Base-by-base conservation (phyloP, 2,797 vertebrate species). In the Neostethus bicornis region DNA sequence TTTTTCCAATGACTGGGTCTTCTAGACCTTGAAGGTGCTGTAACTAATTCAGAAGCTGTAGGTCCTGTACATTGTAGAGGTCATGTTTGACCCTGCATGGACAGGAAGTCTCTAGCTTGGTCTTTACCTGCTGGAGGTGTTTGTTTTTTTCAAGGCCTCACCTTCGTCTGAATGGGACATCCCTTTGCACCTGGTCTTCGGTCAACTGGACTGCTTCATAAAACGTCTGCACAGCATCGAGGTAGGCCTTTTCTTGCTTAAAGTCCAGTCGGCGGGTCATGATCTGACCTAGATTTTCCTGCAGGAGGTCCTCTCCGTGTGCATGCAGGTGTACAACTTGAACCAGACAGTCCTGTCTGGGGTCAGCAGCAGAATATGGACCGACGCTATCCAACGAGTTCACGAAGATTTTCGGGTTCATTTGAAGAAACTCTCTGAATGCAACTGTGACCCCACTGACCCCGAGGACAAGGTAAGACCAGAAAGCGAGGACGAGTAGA, bases 391-490 rank as follows among this genome's bases (percentile, higher is more conserved):
- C 19, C 56, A 62, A 49, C 23, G 41, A 1, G 1, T 56, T 6
- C 50, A 51, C 25, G 42, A 89, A 2, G 91, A 93, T 39, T 76
- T 92, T 37, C 78, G 87, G 0, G 69, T 85, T 31, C 68, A 90
- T 23, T 61, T 91, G 49, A 89, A 67, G 17, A 63, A 69, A 10
- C 90, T 94, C 28, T 77, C 84, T 0, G 87, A 90, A 0, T 90
- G 87, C 74, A 87, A 61, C 65, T 93, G 92, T 0, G 91, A 95
- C 31, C 83, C 91, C 32, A 56, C 92, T 6, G 89, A 94, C 66
- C 87, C 85, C 0, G 51, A 63, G 0, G 89, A 93, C 11, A 66
- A 77, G 59, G 93, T 52, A 50, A 41, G 47, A n/a, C 29, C 4
- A 4, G 12, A 67, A 77, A 58, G 92, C 92, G 53, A 21, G 20